Evolutionary conservation across 2,113 vertebrate genomes (phyloP).

Genomic region (Pristiophorus japonicus): DNA sequence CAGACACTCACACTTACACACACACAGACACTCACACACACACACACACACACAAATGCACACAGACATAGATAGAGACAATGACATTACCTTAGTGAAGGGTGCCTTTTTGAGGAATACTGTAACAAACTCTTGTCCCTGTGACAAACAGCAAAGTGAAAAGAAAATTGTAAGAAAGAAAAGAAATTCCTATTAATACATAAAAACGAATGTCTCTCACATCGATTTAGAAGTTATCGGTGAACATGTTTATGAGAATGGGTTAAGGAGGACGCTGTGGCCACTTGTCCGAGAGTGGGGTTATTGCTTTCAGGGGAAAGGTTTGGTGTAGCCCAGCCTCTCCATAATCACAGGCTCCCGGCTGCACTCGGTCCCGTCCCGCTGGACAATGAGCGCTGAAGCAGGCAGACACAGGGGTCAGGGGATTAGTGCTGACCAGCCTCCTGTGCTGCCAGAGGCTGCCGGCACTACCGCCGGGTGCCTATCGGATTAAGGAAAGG

Average conservation of each 20-base stretch:
- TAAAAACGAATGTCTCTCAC: background rate
- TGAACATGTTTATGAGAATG: background rate
- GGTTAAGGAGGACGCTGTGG: background rate
- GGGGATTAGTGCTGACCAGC: background rate
- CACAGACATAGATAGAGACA: background rate
- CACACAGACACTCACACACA: too few relatives aligned
- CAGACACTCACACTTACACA: too few relatives aligned
- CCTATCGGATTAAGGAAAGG: background rate
- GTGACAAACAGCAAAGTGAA: constrained; percentile 58
- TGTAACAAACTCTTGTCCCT: constrained; percentile 67
- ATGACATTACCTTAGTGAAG: constrained; percentile 64
- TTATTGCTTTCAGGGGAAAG: background rate
- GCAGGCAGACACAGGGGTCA: background rate
- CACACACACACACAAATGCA: too few relatives aligned
- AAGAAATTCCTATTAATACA: constrained; percentile 40
- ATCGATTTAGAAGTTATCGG: background rate
- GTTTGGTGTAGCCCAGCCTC: background rate
- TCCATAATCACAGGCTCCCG: too few relatives aligned
- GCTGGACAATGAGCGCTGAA: background rate
- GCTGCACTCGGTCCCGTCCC: background rate
- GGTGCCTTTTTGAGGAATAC: constrained; percentile 66
- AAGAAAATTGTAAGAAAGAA: constrained; percentile 40
- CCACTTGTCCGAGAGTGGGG: background rate
- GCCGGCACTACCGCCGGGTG: background rate
- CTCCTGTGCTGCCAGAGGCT: background rate